Base-by-base conservation (phyloP, 2,797 vertebrate species). In the Xenentodon cancila region DNA sequence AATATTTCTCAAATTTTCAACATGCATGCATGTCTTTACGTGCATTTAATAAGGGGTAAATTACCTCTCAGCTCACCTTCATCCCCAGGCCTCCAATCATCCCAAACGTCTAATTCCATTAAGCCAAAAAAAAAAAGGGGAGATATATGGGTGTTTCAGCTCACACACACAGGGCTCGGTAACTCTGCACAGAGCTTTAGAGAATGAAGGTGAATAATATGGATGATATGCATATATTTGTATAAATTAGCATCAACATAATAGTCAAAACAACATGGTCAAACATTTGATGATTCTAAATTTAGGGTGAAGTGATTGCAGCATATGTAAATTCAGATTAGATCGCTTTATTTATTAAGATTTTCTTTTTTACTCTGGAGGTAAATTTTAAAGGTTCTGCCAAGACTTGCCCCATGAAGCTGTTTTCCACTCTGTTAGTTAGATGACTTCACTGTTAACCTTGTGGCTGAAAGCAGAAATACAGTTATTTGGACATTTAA, bases 191-290 rank as follows among this genome's bases (percentile, higher is more conserved):
- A 53, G 40, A 55, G 63, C 68, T 71, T 49, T 21, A 54, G 59
- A 71, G 76, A 81, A 80, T 78, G 73, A 79, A 74, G 58, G 71
- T 55, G 54, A 54, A 34, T 8, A 11, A 34, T 34, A 34, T 11
- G 34, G 6, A 63, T 69, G 48, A 84, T 88, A 81, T 76, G 88
- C 84, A 88, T 91, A 77, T 80, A 92, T 91, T 91, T 90, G 84
- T 91, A 88, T 89, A 90, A 89, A 91, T 91, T 90, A 90, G 74
- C 75, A 80, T 86, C 54, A 53, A 88, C 82, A 80, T 66, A 47
- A 90, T 85, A 86, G 90, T 91, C 89, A 89, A 43, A 73, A 54
- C 37, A 81, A 84, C 68, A 63, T 64, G 77, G 74, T 55, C 58
- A 65, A 73, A 80, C 59, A 48, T 71, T 46, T 62, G 59, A 43